Evolutionary conservation across 1,140 invertebrate genomes (phyloP), one percentile per base, ranked within the genome.

Genomic region (Drosophila kanapiae): DNA sequence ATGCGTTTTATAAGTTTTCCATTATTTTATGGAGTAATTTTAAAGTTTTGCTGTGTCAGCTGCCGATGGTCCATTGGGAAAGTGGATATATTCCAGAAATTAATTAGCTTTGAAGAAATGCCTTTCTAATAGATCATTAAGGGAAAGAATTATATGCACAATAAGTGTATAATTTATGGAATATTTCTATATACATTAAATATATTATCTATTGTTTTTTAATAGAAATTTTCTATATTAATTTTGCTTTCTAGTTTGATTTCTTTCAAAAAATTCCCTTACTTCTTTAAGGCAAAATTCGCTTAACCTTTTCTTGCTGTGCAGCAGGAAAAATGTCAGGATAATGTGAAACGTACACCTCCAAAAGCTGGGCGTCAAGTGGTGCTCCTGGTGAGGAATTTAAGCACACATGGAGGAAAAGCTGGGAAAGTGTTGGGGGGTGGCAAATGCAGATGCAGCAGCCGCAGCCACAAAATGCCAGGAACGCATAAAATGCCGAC

Each of bases 331-430:
- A 63, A 63, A 59, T 78, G 70, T n/a, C 54, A 33, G 59, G 37
- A 75, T 81, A 82, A 58, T 77, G 67, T 68, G 84, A 80, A 84
- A 80, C 62, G 80, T 75, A 83, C 72, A 88, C 83, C 83, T 80
- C 59, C 51, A 18, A 72, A 62, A 58, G 60, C 62, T 33, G 53
- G 71, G 77, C 67, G 81, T 68, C 64, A 72, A 65, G 43, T 84
- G 83, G 43, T 84, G 75, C 75, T 80, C 70, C 76, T 56, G 67
- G 71, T 48, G 80, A 60, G 63, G 72, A 74, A 82, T 83, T 88
- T 78, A 87, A 76, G 78, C 78, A 71, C 40, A 58, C 68, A 67
- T 27, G 58, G 35, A 56, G 75, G 59, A 63, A 45, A 49, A 64
- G 45, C 47, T 54, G 60, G 59, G 57, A 38, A 37, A 40, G 33